Base-by-base conservation (phyloP, 2,888 invertebrate species). In the Atherix ibis region DNA sequence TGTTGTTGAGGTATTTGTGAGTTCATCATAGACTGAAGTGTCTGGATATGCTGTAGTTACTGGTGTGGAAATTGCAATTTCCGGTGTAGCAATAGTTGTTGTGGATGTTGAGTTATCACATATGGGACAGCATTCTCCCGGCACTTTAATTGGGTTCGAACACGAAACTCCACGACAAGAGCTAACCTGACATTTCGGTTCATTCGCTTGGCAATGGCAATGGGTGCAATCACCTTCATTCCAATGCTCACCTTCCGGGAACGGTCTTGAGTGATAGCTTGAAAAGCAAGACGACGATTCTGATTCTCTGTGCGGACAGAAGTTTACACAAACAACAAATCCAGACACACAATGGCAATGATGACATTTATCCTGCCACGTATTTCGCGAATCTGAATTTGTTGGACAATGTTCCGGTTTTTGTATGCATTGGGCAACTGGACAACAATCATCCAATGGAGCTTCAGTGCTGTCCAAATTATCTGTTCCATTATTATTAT, bases 401-500 rank as follows among this genome's bases (percentile, higher is more conserved):
- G n/a, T n/a, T n/a, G n/a, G n/a, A n/a, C n/a, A n/a, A n/a, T n/a
- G n/a, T n/a, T n/a, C n/a, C n/a, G n/a, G n/a, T n/a, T n/a, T n/a
- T n/a, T n/a, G n/a, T n/a, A n/a, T n/a, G n/a, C n/a, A n/a, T n/a
- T n/a, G n/a, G n/a, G n/a, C n/a, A n/a, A n/a, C n/a, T n/a, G n/a
- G n/a, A n/a, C n/a, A n/a, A n/a, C n/a, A n/a, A n/a, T n/a, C n/a
- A n/a, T n/a, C n/a, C n/a, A n/a, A n/a, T n/a, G n/a, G n/a, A n/a
- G n/a, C n/a, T n/a, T n/a, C n/a, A n/a, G n/a, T n/a, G n/a, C n/a
- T n/a, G n/a, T n/a, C n/a, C n/a, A n/a, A n/a, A n/a, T n/a, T n/a
- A n/a, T n/a, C n/a, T n/a, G n/a, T n/a, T 68, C 39, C 65, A 64
- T 42, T 69, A 68, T 39, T 65, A 63, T 3, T 57, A 58, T 3